These are phyloP conservation scores for Pipistrellus kuhlii DNA, from an alignment of 2,797 vertebrate genomes.

Conservation along the genomic window DNA sequence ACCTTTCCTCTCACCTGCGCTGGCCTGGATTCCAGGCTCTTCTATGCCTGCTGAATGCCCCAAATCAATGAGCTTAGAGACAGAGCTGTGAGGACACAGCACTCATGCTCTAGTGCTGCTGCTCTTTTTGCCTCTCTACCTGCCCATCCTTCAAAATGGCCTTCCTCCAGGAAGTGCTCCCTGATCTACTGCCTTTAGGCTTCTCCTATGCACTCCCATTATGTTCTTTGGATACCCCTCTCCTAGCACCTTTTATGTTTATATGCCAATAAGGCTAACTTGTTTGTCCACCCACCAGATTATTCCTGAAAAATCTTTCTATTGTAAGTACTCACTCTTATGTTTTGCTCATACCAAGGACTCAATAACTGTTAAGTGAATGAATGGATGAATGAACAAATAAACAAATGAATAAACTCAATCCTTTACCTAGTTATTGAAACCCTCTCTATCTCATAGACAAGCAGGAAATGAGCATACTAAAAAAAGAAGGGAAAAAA, in stretches of 20 bases:
- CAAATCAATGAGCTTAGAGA: neutral
- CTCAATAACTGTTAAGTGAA: constrained; percentile 41
- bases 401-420: neutral
- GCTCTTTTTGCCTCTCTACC: neutral
- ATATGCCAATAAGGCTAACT: neutral
- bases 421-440: neutral
- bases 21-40: neutral
- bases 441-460: neutral
- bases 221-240: neutral
- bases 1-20: neutral
- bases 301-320: constrained; percentile 14
- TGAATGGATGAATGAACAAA: neutral
- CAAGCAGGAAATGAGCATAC: neutral
- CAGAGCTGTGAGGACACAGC: neutral
- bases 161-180: neutral
- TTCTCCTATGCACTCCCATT: neutral
- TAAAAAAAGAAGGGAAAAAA: neutral
- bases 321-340: neutral
- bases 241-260: neutral
- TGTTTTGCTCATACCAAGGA: neutral
- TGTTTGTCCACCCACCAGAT: neutral
- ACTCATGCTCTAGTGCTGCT: neutral
- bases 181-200: neutral
- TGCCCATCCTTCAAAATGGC: neutral
- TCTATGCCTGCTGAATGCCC: neutral